Base-by-base conservation (phyloP, 2,113 vertebrate genomes). In the Lepus timidus region DNA sequence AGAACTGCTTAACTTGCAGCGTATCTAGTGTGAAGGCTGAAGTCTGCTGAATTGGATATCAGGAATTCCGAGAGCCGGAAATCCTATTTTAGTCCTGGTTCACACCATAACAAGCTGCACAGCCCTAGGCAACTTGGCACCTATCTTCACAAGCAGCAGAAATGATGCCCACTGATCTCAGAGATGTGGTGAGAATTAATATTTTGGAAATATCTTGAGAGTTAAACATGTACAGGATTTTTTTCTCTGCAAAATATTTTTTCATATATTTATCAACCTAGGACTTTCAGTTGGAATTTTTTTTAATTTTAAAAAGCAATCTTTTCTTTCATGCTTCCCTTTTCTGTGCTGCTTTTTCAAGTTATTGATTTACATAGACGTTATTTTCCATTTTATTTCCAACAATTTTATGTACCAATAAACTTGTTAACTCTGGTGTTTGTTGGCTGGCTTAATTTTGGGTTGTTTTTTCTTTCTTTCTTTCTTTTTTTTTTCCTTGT, bases 1-100 rank as follows among this genome's bases (percentile, higher is more conserved):
- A 91, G 78, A 90, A 95, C n/a, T 91, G 92, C 65, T 96, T 93
- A 93, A 94, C 70, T 95, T 96, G 94, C 78, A 86, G 71, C 93
- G 58, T 90, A 71, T 76, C 94, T 91, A 80, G 39, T 64, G 36
- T 58, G 85, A 96, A 86, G 61, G 78, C 29, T 68, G 65, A 92
- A 87, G 61, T 85, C 88, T 97, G 95, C 87, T 95, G 92, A 96
- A 93, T 76, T 83, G 68, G 70, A 70, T 86, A 96, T 94, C 87
- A 95, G 90, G 85, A 93, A 93, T 67, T 44, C 81, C 75, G 81
- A 88, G 85, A 93, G 88, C 80, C 36, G 64, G 39, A 44, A 88
- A 74, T 92, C 49, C 76, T 96, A 85, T 96, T 97, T 97, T 75
- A 88, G 88, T 76, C 52, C 83, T 90, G n/a, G 33, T 95, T 95